A percentile compares a stretch with the other conserved stretches of the same genome.
These are phyloP conservation scores for Hypselothyrea guttata DNA, from an alignment of 2,888 invertebrate genomes.

Conservation along the genomic window DNA sequence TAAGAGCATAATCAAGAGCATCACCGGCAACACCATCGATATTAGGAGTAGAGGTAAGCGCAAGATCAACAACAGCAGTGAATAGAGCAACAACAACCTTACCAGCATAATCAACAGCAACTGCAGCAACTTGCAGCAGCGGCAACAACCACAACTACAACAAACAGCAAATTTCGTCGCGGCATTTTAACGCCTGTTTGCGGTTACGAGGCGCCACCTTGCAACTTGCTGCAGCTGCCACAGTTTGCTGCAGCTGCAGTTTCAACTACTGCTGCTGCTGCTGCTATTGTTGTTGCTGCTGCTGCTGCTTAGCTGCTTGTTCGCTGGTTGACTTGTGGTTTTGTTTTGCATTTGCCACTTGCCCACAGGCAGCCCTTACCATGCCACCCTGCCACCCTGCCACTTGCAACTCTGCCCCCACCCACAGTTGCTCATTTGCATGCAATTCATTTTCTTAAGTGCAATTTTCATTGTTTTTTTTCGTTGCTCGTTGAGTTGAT, in stretches of 20 bases:
- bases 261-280: constrained; percentile 30
- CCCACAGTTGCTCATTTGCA: constrained; percentile 70
- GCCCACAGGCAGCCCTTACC: background rate
- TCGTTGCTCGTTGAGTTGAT: constrained; percentile 40
- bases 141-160: constrained; percentile 14
- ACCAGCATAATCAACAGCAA: no score
- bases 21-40: background rate
- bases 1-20: constrained; percentile 18
- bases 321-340: constrained; percentile 69
- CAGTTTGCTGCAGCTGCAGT: constrained; percentile 26
- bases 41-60: no score
- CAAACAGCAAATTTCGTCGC: constrained; percentile 7
- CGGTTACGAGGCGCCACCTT: constrained; percentile 34
- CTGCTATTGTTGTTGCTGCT: constrained; percentile 31
- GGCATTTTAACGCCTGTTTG: constrained; percentile 56
- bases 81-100: no score
- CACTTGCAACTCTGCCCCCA: constrained; percentile 23
- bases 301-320: constrained; percentile 51
- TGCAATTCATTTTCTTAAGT: constrained; percentile 80
- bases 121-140: constrained; percentile 6
- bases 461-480: constrained; percentile 76
- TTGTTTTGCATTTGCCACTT: constrained; percentile 50
- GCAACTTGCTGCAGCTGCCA: constrained; percentile 12
- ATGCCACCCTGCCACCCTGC: constrained; percentile 9
- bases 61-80: background rate